Evolutionary conservation across 2,888 invertebrate species (phyloP).

Genomic region (Xylota sylvarum): DNA sequence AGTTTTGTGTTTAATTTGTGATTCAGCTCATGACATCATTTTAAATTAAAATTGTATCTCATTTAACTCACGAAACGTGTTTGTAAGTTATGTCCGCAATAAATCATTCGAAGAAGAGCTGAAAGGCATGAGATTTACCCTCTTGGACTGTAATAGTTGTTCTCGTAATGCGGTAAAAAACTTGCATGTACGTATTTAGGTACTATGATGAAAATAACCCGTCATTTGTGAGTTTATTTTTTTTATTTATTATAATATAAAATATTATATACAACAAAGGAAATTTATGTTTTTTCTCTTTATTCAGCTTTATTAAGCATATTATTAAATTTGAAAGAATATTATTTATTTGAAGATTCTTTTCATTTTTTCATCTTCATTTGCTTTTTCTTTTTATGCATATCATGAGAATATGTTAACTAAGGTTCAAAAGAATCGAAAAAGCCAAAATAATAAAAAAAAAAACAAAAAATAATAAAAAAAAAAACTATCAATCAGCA

Average conservation of each 20-base stretch:
- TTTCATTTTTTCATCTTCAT: constrained; percentile 16
- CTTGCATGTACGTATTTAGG: no score
- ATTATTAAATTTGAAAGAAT: constrained; percentile 31
- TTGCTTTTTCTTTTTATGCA: constrained; percentile 5
- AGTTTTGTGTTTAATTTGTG: no score
- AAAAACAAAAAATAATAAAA: constrained; percentile 16
- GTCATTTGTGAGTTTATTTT: constrained; percentile 41
- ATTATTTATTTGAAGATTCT: constrained; percentile 24
- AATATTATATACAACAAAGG: constrained; percentile 75
- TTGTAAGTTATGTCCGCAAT: no score
- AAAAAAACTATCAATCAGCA: constrained; percentile 39
- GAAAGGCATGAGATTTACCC: no score
- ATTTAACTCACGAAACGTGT: no score
- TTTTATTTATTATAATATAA: constrained; percentile 73
- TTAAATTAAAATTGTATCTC: no score
- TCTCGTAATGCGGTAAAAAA: no score
- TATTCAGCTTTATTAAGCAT: constrained; percentile 40
- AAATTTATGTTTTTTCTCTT: constrained; percentile 57
- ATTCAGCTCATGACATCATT: no score
- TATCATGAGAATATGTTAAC: constrained; percentile 33
- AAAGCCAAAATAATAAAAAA: constrained; percentile 11
- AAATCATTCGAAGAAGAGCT: no score
- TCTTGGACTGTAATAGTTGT: no score
- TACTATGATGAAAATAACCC: neutral
- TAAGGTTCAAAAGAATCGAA: constrained; percentile 32